These are phyloP conservation scores for Augochlora pura DNA, from an alignment of 1,140 invertebrate species.

Conservation along the genomic window DNA sequence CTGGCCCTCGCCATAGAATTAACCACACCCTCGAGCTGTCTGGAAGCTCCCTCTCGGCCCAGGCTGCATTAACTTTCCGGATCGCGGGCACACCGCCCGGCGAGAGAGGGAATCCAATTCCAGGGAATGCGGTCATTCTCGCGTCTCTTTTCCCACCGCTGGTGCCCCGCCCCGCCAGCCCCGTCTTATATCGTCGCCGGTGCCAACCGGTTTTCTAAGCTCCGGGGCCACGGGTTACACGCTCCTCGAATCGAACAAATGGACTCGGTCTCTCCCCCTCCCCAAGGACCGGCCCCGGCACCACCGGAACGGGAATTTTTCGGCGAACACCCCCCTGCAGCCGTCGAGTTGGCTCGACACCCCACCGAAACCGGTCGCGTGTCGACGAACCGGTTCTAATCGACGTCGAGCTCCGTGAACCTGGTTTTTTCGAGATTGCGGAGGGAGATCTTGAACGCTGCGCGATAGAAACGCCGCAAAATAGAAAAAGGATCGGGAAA, in stretches of 20 bases:
- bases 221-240: constrained; percentile 5
- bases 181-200: constrained; percentile 10
- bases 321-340: neutral
- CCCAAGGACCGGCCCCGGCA: neutral
- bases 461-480: too few species aligned
- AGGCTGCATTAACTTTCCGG: constrained; percentile 47
- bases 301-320: neutral
- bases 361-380: neutral
- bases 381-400: neutral
- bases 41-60: neutral
- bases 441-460: too few species aligned
- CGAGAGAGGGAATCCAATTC: constrained; percentile 40
- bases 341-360: too few species aligned
- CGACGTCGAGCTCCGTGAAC: neutral
- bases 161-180: neutral
- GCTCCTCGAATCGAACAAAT: constrained; percentile 27
- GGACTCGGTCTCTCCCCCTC: neutral
- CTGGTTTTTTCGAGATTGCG: too few species aligned
- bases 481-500: too few species aligned
- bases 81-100: constrained; percentile 25
- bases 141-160: constrained; percentile 29
- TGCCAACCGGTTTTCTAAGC: neutral
- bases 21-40: constrained; percentile 25
- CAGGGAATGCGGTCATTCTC: constrained; percentile 43
- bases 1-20: constrained; percentile 39